phyloP scores from a whole-genome alignment of 2,888 invertebrate genomes.

The Drosophila ezoana region DNA sequence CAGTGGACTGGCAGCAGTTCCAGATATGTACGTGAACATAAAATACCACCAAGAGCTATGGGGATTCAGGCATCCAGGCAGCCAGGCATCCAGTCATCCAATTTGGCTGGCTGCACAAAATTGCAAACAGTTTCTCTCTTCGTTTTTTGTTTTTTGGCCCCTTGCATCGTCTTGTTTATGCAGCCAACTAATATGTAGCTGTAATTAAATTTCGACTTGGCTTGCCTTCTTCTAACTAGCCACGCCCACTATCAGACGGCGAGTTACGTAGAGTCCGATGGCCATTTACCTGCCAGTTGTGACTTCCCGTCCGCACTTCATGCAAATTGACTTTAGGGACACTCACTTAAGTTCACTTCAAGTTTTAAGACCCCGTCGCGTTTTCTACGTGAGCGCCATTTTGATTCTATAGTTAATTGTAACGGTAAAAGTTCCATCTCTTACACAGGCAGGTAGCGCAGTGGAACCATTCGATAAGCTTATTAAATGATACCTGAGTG shows the following conservation, averaged over 20 bases:
- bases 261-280: conserved; percentile 1
- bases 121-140: conserved; percentile 41
- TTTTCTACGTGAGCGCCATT: conserved; percentile 42
- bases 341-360: conserved; percentile 24
- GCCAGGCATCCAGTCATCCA: conserved; percentile 21
- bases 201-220: conserved; percentile 73
- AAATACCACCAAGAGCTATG: conserved; percentile 12
- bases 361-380: conserved; percentile 17
- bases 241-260: conserved; percentile 17
- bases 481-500: conserved; percentile 15
- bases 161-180: conserved; percentile 57
- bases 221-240: conserved; percentile 10
- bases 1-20: conserved; percentile 50
- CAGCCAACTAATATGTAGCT: conserved; percentile 71
- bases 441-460: background rate
- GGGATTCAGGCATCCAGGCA: conserved; percentile 10
- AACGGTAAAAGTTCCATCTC: conserved; percentile 14
- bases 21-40: conserved; percentile 38
- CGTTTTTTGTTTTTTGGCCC: background rate
- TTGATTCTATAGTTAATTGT: conserved; percentile 40
- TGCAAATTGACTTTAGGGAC: conserved; percentile 55
- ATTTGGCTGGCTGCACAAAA: conserved; percentile 61
- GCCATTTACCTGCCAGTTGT: conserved; percentile 54
- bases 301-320: conserved; percentile 28
- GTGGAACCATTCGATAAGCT: conserved; percentile 7